Evolutionary conservation across 2,797 vertebrate genomes (phyloP), one percentile per base, ranked within the genome.

Genomic region (Periparus ater): DNA sequence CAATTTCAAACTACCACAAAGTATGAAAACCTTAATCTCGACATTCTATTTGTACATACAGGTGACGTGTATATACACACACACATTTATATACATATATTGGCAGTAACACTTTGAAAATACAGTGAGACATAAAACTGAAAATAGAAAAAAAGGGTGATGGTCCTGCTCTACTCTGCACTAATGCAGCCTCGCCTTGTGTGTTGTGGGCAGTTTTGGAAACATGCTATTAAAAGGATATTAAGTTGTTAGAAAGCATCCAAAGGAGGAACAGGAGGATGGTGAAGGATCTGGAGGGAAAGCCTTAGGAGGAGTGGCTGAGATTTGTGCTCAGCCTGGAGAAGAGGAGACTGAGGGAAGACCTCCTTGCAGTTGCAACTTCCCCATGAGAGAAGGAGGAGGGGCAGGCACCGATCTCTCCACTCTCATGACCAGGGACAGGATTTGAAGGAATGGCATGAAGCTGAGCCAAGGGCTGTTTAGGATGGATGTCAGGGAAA

Each of bases 381-480:
- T 55, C 16, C 16, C 48, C 7, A 1, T 2, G 19, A 15, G 23
- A 48, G 29, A 16, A 32, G 38, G 44, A 0, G 5, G 20, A 53
- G 11, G 22, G 14, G 6, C 11, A 38, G 13, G 7, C 4, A 36
- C 47, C 2, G 13, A 21, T 36, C 29, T 36, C 47, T 26, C 32
- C 21, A 14, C 17, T 53, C 32, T 44, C 22, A 26, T 6, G 14
- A 55, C 3, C 25, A 50, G 25, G 9, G 30, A 21, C 12, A 42
- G 60, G 11, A 65, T 8, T 47, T 10, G 7, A 63, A 10, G 34
- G 9, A 38, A 29, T 3, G 2, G 13, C 42, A 6, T 29, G 19
- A 11, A 73, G 19, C 29, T 83, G 50, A 17, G 9, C 15, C 29
- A 38, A n/a, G 29, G 3, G 15, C 4, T 10, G 26, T 34, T 50